Base-by-base conservation (phyloP, 1,140 invertebrate genomes). In the Holcopasites calliopsidis region DNA sequence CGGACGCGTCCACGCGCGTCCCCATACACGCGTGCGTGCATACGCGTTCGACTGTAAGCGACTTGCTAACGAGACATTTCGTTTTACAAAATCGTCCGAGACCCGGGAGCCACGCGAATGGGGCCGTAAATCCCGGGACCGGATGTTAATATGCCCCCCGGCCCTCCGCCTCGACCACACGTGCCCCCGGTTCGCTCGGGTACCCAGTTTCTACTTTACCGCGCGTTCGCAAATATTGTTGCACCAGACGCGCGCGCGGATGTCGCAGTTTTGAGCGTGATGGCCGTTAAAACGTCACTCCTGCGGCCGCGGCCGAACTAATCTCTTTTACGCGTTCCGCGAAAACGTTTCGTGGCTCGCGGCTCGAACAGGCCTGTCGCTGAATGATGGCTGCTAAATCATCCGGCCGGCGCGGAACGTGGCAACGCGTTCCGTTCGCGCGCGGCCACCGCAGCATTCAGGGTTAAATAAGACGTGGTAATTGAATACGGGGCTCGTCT, bases 51-150 rank as follows among this genome's bases (percentile, higher is more conserved):
- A 60, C 72, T 81, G 76, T 85, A 85, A 84, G 78, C 76, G 81
- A 87, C 79, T 86, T 84, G 83, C 86, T 90, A 90, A 90, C 88
- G 87, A 90, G 89, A 89, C 86, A 86, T 86, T 89, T 87, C 85
- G 87, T 89, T 90, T 90, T 87, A 86, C 88, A 88, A 90, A 90
- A 89, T 89, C 86, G 85, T 80, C 71, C 80, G 75, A 77, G 76
- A 82, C 74, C 79, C 81, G 77, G 82, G 85, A 84, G 83, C 77
- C 79, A 79, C 80, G 79, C 71, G 76, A 80, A 86, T 83, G 74
- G 76, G 64, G 85, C 81, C 83, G 85, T 89, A 89, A 90, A 89
- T 90, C 79, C 82, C 66, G 28, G 77, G 80, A 87, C 87, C 88
- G 88, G 88, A 90, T 90, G 87, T 87, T 88, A 86, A 87, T 89